These are phyloP conservation scores for Aleiodes alternator DNA, from an alignment of 2,888 invertebrate species.

Conservation along the genomic window DNA sequence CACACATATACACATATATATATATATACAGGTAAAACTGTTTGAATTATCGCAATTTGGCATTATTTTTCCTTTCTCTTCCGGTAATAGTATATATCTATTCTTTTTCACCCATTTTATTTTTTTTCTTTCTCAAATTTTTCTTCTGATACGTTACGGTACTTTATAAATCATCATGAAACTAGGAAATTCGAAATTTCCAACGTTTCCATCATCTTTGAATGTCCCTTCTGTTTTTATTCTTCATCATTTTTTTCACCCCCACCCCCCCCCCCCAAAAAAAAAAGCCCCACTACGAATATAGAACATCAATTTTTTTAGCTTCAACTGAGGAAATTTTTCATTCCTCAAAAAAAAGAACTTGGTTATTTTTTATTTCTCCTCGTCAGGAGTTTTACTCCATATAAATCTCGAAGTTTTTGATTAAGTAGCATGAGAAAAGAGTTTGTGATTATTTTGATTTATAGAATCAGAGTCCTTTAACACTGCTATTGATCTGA, in stretches of 20 bases:
- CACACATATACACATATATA: constrained; percentile 46
- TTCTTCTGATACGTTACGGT: background rate
- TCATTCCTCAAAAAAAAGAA: background rate
- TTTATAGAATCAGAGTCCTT: too few relatives aligned
- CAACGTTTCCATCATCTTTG: constrained; percentile 32
- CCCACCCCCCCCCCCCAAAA: background rate
- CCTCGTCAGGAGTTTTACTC: background rate
- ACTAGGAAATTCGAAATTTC: constrained; percentile 25
- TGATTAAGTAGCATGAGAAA: background rate
- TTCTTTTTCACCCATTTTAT: background rate
- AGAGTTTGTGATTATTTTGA: too few relatives aligned
- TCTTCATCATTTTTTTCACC: constrained; percentile 12
- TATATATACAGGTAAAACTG: background rate
- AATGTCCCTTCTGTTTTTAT: background rate
- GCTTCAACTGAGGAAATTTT: background rate
- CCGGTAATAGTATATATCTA: constrained; percentile 7
- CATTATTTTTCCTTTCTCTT: constrained; percentile 56
- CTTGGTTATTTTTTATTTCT: background rate
- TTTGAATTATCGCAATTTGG: constrained; percentile 63
- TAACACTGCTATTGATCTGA: too few relatives aligned
- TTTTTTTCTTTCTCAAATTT: constrained; percentile 12
- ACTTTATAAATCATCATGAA: constrained; percentile 30
- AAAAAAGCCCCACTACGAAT: background rate
- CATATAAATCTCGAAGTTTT: constrained; percentile 20
- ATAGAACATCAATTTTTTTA: too few relatives aligned